phyloP scores from a whole-genome alignment of 2,888 invertebrate genomes.

The Plutella xylostella region DNA sequence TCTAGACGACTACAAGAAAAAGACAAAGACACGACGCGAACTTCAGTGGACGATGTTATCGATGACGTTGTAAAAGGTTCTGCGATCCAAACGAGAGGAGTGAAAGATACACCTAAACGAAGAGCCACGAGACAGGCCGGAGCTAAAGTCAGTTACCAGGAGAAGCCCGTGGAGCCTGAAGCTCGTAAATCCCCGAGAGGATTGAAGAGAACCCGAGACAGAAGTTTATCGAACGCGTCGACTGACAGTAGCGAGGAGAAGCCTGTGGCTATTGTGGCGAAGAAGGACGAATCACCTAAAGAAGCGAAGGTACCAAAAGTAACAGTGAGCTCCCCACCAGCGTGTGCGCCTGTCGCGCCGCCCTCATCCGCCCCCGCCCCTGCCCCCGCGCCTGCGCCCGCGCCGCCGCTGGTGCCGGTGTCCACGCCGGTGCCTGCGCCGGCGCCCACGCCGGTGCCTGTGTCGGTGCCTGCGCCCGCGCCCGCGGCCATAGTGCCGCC shows the following conservation, averaged over 20 bases:
- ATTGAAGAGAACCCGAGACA: slow-evolving; percentile 71
- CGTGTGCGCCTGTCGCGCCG: background rate
- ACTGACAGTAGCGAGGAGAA: slow-evolving; percentile 74
- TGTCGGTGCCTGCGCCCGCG: background rate
- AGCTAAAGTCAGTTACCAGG: slow-evolving; percentile 30
- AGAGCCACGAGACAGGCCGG: slow-evolving; percentile 69
- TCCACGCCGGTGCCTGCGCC: background rate
- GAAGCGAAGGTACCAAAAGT: slow-evolving; percentile 40
- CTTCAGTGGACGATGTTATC: slow-evolving; percentile 87
- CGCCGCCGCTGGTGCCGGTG: slow-evolving; percentile 7
- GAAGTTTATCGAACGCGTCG: slow-evolving; percentile 75
- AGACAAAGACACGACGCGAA: slow-evolving; percentile 80
- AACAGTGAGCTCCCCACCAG: slow-evolving; percentile 19
- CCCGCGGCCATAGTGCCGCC: too few species aligned
- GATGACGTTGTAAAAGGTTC: slow-evolving; percentile 88
- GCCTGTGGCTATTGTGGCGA: slow-evolving; percentile 21
- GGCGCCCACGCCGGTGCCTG: background rate
- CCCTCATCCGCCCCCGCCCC: slow-evolving; percentile 13
- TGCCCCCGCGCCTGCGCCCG: slow-evolving; percentile 21
- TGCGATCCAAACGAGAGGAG: slow-evolving; percentile 34
- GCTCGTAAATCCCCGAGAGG: slow-evolving; percentile 75
- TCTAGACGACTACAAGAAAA: slow-evolving; percentile 84
- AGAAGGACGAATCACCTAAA: slow-evolving; percentile 35
- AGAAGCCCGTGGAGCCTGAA: slow-evolving; percentile 36
- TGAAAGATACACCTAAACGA: slow-evolving; percentile 50